Conservation (phyloP, 2,888 invertebrate genomes). For the Tillus elongatus region DNA sequence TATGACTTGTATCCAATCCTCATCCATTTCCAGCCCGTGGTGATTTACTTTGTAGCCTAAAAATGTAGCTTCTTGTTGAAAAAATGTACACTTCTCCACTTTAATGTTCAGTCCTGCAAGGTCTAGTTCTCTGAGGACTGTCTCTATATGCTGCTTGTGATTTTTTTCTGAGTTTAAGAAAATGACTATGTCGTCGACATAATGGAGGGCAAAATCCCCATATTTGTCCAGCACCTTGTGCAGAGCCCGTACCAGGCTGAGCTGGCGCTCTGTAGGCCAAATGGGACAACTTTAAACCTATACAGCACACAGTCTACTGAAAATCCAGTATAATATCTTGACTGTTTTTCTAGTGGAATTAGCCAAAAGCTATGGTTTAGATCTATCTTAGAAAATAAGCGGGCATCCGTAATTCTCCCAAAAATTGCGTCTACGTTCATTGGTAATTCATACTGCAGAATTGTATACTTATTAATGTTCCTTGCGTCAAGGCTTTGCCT, state of each 20-base stretch:
- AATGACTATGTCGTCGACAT: slow-evolving; percentile 9
- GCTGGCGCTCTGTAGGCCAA: slow-evolving; percentile 9
- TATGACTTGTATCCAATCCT: slow-evolving; percentile 5
- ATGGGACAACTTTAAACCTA: too few relatives aligned
- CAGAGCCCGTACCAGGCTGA: slow-evolving; percentile 9
- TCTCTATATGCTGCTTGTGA: slow-evolving; percentile 4
- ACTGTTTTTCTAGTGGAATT: too few relatives aligned
- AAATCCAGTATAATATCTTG: slow-evolving; percentile 8
- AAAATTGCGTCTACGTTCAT: slow-evolving; percentile 9
- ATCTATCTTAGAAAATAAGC: slow-evolving; percentile 8
- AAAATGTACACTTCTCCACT: too few relatives aligned
- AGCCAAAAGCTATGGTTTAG: slow-evolving; percentile 11
- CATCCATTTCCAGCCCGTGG: slow-evolving; percentile 8
- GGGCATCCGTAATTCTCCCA: slow-evolving; percentile 6
- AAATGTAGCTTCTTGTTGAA: slow-evolving; percentile 3
- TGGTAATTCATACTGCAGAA: slow-evolving; percentile 1
- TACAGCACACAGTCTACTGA: too few relatives aligned
- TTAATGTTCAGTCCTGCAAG: slow-evolving; percentile 9
- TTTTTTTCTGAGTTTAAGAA: slow-evolving; percentile 1
- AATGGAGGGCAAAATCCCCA: slow-evolving; percentile 8
- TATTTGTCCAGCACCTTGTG: slow-evolving; percentile 9
- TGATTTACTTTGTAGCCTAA: slow-evolving; percentile 8
- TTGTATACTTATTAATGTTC: not conserved
- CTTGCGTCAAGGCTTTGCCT: slow-evolving; percentile 4
- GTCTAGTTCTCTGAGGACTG: slow-evolving; percentile 8